Percentiles rank a stretch among this genome's conserved stretches.
phyloP scores from a whole-genome alignment of 2,888 invertebrate genomes.

The Alsophila aescularia region DNA sequence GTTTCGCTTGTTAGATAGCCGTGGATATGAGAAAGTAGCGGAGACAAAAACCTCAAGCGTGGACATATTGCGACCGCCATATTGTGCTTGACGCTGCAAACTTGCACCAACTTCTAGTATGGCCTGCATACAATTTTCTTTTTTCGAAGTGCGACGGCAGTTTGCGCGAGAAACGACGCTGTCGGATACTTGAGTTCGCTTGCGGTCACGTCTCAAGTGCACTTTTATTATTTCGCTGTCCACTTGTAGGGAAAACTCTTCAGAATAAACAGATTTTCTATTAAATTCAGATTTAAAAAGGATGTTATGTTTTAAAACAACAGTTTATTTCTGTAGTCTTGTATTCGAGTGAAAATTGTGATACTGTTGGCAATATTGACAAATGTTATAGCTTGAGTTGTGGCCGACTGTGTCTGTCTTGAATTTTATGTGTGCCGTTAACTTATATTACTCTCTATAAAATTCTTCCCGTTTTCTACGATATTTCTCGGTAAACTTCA shows the following conservation, averaged over 20 bases:
- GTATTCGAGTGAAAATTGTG: conserved; percentile 29
- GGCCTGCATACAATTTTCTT: conserved; percentile 68
- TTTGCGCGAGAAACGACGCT: conserved; percentile 41
- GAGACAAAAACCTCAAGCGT: conserved; percentile 73
- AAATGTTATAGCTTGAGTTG: conserved; percentile 40
- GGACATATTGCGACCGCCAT: conserved; percentile 77
- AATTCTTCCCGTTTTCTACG: conserved; percentile 62
- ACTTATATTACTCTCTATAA: conserved; percentile 72
- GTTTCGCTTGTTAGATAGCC: conserved; percentile 81
- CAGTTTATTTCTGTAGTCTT: conserved; percentile 11
- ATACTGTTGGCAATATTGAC: conserved; percentile 37
- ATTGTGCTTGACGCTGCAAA: conserved; percentile 67
- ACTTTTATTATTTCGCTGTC: conserved; percentile 57
- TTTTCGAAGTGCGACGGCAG: conserved; percentile 47
- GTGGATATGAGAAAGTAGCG: conserved; percentile 77
- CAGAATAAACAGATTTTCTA: conserved; percentile 3
- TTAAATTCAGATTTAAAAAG: conserved; percentile 3
- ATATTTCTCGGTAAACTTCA: conserved; percentile 50
- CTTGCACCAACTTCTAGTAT: conserved; percentile 71
- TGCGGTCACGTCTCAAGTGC: conserved; percentile 50
- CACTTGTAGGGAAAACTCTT: conserved; percentile 18
- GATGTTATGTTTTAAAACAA: conserved; percentile 1
- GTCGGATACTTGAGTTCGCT: conserved; percentile 51
- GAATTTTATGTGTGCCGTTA: conserved; percentile 69
- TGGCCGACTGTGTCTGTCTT: conserved; percentile 49